A percentile compares a stretch with the other conserved stretches of the same genome.
Conservation (phyloP, 2,113 vertebrate genomes). For the Tiliqua scincoides region DNA sequence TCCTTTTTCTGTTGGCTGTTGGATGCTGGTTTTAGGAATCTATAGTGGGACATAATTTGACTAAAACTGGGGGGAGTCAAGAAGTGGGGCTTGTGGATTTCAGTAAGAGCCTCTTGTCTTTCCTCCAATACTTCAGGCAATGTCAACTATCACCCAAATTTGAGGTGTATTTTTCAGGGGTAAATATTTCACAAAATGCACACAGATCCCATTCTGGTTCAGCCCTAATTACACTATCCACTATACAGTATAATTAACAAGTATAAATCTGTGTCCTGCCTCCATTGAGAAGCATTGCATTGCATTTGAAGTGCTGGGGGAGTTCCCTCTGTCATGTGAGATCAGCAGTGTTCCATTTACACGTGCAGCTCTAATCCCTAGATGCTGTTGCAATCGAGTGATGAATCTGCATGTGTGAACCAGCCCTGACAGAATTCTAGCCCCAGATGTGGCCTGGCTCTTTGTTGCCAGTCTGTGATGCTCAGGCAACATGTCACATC, state of each 20-base stretch:
- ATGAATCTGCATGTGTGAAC: background rate
- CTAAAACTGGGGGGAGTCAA: too few species aligned
- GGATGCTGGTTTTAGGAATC: too few species aligned
- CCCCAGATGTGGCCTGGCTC: constrained; percentile 21
- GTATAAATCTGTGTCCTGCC: background rate
- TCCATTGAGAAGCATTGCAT: background rate
- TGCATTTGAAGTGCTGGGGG: background rate
- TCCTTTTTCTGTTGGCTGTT: too few species aligned
- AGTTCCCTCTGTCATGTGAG: background rate
- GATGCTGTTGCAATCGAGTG: background rate
- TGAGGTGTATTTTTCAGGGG: background rate
- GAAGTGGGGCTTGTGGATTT: too few species aligned
- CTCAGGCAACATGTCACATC: constrained; percentile 1
- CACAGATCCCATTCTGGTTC: background rate
- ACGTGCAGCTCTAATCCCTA: background rate
- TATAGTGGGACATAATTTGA: too few species aligned
- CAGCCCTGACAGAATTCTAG: background rate
- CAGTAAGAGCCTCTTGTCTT: too few species aligned
- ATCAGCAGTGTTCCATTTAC: background rate
- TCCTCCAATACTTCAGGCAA: background rate
- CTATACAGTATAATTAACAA: too few species aligned
- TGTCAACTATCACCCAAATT: background rate
- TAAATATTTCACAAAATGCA: background rate
- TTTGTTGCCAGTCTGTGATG: constrained; percentile 41
- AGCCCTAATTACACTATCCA: background rate